Evolutionary conservation across 2,888 invertebrate genomes (phyloP).

Genomic region (Poecilus cupreus): DNA sequence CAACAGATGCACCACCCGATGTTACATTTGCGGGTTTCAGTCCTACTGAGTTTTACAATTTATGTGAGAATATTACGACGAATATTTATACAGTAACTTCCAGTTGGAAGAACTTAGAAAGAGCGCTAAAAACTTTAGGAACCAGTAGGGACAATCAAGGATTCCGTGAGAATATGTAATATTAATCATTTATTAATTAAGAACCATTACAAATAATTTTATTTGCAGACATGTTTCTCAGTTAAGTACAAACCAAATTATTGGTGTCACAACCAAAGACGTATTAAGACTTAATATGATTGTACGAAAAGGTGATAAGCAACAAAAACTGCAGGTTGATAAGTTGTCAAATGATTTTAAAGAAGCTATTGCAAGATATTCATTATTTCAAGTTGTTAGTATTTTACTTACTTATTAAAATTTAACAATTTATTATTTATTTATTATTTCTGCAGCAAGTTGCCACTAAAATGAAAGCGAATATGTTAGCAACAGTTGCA

Average conservation of each 20-base stretch:
- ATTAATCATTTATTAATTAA: constrained; percentile 50
- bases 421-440: not conserved
- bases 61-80: constrained; percentile 87
- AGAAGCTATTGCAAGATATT: constrained; percentile 85
- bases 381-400: constrained; percentile 85
- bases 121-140: constrained; percentile 84
- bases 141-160: constrained; percentile 83
- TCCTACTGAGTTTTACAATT: constrained; percentile 84
- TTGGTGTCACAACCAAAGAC: constrained; percentile 83
- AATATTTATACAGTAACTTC: constrained; percentile 87
- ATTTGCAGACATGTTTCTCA: constrained; percentile 82
- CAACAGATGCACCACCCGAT: constrained; percentile 74
- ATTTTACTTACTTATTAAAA: constrained; percentile 13
- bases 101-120: constrained; percentile 83
- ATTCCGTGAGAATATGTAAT: constrained; percentile 80
- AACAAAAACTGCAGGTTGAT: constrained; percentile 89
- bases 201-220: constrained; percentile 32
- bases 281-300: constrained; percentile 82
- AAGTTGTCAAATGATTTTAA: constrained; percentile 88
- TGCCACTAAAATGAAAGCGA: constrained; percentile 81
- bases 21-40: constrained; percentile 83
- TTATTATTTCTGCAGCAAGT: constrained; percentile 73
- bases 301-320: constrained; percentile 83
- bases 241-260: constrained; percentile 83
- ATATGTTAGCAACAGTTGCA: constrained; percentile 72